Evolutionary conservation across 2,888 invertebrate genomes (phyloP).

Genomic region (Stenoptilia bipunctidactyla): DNA sequence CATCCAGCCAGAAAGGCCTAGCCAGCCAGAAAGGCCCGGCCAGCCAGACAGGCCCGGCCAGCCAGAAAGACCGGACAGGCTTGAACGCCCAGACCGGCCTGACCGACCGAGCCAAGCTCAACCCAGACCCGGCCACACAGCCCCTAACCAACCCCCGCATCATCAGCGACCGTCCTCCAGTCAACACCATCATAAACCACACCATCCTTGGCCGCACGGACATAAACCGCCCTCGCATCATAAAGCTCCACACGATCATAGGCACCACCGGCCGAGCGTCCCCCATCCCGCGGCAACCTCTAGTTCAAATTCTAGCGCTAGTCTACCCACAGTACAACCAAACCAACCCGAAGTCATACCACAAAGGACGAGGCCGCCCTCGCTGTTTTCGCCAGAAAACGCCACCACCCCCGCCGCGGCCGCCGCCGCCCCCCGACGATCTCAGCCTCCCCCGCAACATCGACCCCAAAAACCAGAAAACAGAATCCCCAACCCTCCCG

Average conservation of each 20-base stretch:
- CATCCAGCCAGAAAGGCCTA: conserved; percentile 15
- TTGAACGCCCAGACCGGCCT: conserved; percentile 19
- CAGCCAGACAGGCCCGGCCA: conserved; percentile 13
- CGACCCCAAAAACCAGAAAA: conserved; percentile 31
- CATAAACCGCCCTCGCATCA: conserved; percentile 35
- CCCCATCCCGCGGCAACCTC: conserved; percentile 22
- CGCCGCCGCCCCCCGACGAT: conserved; percentile 55
- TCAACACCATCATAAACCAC: conserved; percentile 40
- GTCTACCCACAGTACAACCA: conserved; percentile 16
- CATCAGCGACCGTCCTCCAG: conserved; percentile 25
- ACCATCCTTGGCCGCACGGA: conserved; percentile 42
- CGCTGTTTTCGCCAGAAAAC: conserved; percentile 77
- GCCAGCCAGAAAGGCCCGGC: conserved; percentile 13
- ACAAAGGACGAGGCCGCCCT: conserved; percentile 64
- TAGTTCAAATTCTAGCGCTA: conserved; percentile 22
- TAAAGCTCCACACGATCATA: conserved; percentile 47
- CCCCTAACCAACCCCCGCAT: conserved; percentile 26
- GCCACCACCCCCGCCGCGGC: conserved; percentile 24
- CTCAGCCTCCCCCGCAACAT: conserved; percentile 25
- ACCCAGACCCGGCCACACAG: conserved; percentile 23
- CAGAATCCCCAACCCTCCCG: conserved; percentile 20
- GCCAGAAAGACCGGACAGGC: conserved; percentile 1
- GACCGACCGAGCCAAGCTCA: conserved; percentile 26
- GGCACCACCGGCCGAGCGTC: conserved; percentile 39
- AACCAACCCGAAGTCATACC: conserved; percentile 15